phyloP scores from a whole-genome alignment of 2,888 invertebrate genomes.

The Microctonus brassicae region DNA sequence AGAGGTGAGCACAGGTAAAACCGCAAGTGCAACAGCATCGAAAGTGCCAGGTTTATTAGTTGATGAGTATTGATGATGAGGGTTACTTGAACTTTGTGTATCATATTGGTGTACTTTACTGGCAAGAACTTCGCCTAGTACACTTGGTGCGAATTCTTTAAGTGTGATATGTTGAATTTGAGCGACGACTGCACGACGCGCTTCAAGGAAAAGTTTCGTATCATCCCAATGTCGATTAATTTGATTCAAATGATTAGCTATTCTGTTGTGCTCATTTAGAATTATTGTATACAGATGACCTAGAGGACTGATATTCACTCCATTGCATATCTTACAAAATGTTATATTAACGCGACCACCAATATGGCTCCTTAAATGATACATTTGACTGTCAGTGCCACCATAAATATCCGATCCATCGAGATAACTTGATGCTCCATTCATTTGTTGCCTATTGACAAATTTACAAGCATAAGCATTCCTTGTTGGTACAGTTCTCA shows the following conservation, averaged over 20 bases:
- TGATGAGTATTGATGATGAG: conserved; percentile 86
- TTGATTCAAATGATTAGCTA: conserved; percentile 78
- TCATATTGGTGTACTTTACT: conserved; percentile 75
- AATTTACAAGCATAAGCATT: conserved; percentile 61
- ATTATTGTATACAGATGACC: conserved; percentile 81
- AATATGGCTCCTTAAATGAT: conserved; percentile 79
- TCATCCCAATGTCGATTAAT: conserved; percentile 87
- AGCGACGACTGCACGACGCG: conserved; percentile 81
- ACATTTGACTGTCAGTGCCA: conserved; percentile 79
- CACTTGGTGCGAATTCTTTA: conserved; percentile 84
- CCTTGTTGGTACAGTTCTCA: conserved; percentile 76
- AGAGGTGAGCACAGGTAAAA: conserved; percentile 76
- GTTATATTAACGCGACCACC: conserved; percentile 79
- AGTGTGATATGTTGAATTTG: conserved; percentile 88
- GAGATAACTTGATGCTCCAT: conserved; percentile 84
- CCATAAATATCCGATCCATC: conserved; percentile 90
- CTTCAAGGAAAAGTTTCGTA: conserved; percentile 81
- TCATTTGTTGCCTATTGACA: conserved; percentile 85
- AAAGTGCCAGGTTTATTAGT: conserved; percentile 83
- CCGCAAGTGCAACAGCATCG: conserved; percentile 83
- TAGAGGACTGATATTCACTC: conserved; percentile 74
- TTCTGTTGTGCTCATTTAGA: conserved; percentile 83
- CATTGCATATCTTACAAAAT: conserved; percentile 75
- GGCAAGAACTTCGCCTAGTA: conserved; percentile 80
- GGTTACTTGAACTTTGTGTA: conserved; percentile 72